phyloP scores from a whole-genome alignment of 1,140 invertebrate genomes.

The Heliconius nattereri region DNA sequence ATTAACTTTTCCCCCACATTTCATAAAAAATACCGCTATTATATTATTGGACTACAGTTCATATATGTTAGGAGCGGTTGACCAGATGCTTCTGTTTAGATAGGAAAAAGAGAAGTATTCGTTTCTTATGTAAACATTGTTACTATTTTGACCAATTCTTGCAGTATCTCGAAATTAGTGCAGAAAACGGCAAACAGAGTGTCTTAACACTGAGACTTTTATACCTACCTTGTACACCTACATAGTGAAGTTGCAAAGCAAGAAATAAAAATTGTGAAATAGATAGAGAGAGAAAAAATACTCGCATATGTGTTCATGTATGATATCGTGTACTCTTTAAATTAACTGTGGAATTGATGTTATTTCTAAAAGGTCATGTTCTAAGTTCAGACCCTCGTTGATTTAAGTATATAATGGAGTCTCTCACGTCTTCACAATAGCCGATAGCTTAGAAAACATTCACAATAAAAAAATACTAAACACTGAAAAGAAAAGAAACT shows the following conservation, averaged over 20 bases:
- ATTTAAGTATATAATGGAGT: slow-evolving; percentile 71
- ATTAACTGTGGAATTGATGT: background rate
- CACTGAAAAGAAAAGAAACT: slow-evolving; percentile 24
- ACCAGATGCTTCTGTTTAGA: no score
- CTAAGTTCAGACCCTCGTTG: slow-evolving; percentile 50
- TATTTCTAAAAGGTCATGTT: slow-evolving; percentile 9
- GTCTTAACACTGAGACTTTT: no score
- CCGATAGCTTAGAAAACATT: slow-evolving; percentile 71
- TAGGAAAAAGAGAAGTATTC: no score
- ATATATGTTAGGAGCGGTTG: background rate
- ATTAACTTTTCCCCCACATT: background rate
- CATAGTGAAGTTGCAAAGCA: no score
- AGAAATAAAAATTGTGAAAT: no score
- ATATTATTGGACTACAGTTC: background rate
- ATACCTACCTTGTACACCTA: no score
- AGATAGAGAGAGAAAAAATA: no score
- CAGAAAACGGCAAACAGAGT: no score
- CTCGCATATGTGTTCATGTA: background rate
- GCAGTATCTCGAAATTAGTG: no score
- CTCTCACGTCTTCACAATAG: slow-evolving; percentile 58
- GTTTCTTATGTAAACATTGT: no score
- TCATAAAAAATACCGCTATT: background rate
- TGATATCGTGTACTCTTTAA: background rate
- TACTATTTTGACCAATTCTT: no score
- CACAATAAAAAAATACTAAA: slow-evolving; percentile 70